Evolutionary conservation across 2,113 vertebrate species (phyloP), one percentile per base, ranked within the genome.

Genomic region (Quiscalus mexicanus): DNA sequence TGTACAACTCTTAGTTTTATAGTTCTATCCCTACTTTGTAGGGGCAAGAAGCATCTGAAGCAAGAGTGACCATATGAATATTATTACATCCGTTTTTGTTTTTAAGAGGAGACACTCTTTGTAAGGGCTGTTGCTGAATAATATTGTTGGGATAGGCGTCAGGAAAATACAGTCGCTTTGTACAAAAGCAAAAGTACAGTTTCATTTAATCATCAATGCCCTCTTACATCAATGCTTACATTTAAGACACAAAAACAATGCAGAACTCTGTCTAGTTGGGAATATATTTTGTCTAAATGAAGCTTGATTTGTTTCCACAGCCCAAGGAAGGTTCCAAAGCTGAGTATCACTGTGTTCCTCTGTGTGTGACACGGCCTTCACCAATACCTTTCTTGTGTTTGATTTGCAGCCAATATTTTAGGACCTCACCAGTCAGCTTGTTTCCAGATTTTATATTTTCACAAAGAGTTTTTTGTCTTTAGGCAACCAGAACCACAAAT

Each of bases 251-350:
- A 90, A 94, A 91, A n/a, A 42, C 55, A 93, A 90, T 90, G 44
- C 24, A 94, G 44, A 90, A 75, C n/a, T 75, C 44, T 87, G 80
- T 93, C 86, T 78, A 78, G 37, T 60, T 84, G 41, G 63, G 64
- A 71, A 93, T 89, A 64, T 92, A 93, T 93, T 97, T 95, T 96
- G 86, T 89, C 95, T 97, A 89, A 71, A 95, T 35, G 56, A 73
- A 84, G 44, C 22, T 92, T 88, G 67, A 84, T 89, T 90, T 95
- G 25, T 90, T 96, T 94, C 88, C 37, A 84, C 12, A 45, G 44
- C 12, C n/a, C 52, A 81, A 60, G 22, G 52, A 90, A 79, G 28
- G 12, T 92, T 96, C 68, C 60, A 96, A 93, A 86, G 33, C 35
- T 84, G 82, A 92, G 53, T 86, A 92, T 84, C 82, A 75, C 64